Conservation (phyloP, 2,797 vertebrate species). For the Buphagus erythrorhynchus region DNA sequence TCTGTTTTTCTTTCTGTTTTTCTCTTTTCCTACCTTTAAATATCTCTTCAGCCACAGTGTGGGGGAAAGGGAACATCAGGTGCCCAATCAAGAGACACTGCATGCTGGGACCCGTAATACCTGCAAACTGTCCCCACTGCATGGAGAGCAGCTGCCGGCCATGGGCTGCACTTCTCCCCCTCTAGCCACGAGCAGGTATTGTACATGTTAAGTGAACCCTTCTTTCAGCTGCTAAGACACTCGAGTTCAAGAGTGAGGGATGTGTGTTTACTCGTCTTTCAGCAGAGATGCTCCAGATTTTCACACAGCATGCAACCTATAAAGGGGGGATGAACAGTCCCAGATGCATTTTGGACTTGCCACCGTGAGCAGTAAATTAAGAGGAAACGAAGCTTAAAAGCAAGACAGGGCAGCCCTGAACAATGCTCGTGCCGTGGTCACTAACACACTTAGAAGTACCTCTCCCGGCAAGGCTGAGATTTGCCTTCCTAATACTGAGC, state of each 20-base stretch:
- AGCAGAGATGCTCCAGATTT: slow-evolving; percentile 63
- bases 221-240: slow-evolving; percentile 53
- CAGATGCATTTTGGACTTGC: slow-evolving; percentile 58
- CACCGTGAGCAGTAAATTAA: slow-evolving; percentile 60
- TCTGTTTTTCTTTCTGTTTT: background rate
- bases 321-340: slow-evolving; percentile 58
- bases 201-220: background rate
- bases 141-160: background rate
- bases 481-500: slow-evolving; percentile 66
- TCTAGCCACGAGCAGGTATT: background rate
- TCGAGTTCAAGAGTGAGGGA: slow-evolving; percentile 58
- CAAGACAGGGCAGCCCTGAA: slow-evolving; percentile 59
- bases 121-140: background rate
- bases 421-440: slow-evolving; percentile 43
- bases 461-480: slow-evolving; percentile 58
- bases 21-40: background rate
- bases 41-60: background rate
- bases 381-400: slow-evolving; percentile 56
- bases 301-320: slow-evolving; percentile 47
- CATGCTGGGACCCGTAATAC: background rate
- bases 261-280: slow-evolving; percentile 64
- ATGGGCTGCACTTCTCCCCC: background rate
- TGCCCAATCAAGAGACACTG: slow-evolving; percentile 13
- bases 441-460: slow-evolving; percentile 61
- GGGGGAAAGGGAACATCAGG: background rate